Base-by-base conservation (phyloP, 2,888 invertebrate genomes). In the Dilophus febrilis region DNA sequence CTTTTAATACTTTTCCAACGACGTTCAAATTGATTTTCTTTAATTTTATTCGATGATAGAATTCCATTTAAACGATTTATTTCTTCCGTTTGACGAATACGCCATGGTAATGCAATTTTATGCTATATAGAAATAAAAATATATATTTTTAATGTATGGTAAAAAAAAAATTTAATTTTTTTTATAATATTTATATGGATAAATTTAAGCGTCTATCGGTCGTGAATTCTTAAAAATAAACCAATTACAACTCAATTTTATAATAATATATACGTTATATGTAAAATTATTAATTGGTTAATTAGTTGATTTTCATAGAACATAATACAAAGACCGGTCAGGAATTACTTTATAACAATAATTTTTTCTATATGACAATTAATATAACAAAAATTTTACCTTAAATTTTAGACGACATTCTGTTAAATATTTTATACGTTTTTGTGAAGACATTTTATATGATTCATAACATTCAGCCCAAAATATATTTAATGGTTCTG, bases 401-500 rank as follows among this genome's bases (percentile, higher is more conserved):
- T 69, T 66, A 49, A 69, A 74, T 48, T 65, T 62, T 34, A 68
- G 61, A 46, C 70, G 66, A 50, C 71, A 70, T 44, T 72, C 68
- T 8, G 66, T 66, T 45, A 70, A 66, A 43, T 68, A 65, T 38
- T 66, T 58, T 46, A 66, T 67, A 10, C 70, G 59, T 42, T 62
- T 67, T 49, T 71, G 71, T 17, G 68, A 63, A 14, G 67, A 65
- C 6, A 64, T 54, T 59, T 72, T 72, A 50, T 71, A 68, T 2
- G 65, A 64, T 49, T 74, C 72, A 47, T 71, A 71, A 50, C 72
- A 72, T 45, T 71, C 68, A 13, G 68, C 67, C 71, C 73, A 72
- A 55, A 67, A 72, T 7, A 64, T 64, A 51, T 70, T 67, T 50
- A 72, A 67, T 6, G 65, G 61, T 50, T 68, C 68, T 50, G 65